Base-by-base conservation (phyloP, 2,113 vertebrate genomes). In the Brachypteracias leptosomus region DNA sequence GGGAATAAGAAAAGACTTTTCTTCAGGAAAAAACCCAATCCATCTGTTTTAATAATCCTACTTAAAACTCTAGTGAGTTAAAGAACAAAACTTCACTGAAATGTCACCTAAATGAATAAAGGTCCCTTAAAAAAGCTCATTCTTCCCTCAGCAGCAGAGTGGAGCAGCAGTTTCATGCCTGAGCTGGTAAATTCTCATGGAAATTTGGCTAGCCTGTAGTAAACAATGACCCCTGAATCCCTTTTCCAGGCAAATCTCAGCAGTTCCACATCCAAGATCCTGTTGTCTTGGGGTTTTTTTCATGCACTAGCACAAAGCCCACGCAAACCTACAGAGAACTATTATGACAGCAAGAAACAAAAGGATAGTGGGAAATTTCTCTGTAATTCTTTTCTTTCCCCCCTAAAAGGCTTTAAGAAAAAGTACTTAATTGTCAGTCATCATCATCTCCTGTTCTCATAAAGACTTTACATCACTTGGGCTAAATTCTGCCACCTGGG, bases 291-390 rank as follows among this genome's bases (percentile, higher is more conserved):
- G n/a, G n/a, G n/a, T 54, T 54, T 54, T 54, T 75, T 77, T 62
- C 31, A 51, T 76, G 75, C 85, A 65, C 35, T 72, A 63, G 75
- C 40, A 89, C n/a, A 85, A 96, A 96, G 92, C 97, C 96, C 61
- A 96, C 88, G 46, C 90, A 96, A 93, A 72, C 94, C 96, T 89
- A 91, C 73, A 76, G 85, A 95, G 81, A 93, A 72, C 78, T 91
- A 93, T 97, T 95, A 94, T 94, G 78, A 94, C 91, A 97, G 90
- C 29, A 77, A 94, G 95, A 97, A 97, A 97, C 88, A 96, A 96
- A 96, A 96, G 81, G 59, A 87, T 72, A 75, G 82, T 36, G 68
- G 96, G 61, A 92, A 88, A 7, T 58, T 79, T 89, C 73, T 94
- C 72, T 57, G 36, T 22, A 76, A 40, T 44, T 11, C 74, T 62